phyloP scores from a whole-genome alignment of 2,888 invertebrate genomes.

The Drosophila kokeensis region DNA sequence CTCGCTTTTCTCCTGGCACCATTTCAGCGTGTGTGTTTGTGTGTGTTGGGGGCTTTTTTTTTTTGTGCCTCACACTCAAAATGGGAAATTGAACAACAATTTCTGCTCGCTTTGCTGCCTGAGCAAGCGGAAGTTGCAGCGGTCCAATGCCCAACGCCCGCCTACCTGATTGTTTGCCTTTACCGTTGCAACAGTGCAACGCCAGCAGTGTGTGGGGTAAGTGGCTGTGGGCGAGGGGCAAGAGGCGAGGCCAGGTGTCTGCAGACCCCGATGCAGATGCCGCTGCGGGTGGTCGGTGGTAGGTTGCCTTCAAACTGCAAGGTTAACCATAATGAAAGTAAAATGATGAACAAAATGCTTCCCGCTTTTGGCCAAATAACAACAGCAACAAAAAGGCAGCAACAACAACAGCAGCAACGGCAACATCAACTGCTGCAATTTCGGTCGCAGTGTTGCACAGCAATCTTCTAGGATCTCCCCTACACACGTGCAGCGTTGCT shows the following conservation, averaged over 20 bases:
- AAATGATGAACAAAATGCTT: slow-evolving; percentile 77
- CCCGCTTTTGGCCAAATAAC: slow-evolving; percentile 40
- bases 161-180: slow-evolving; percentile 32
- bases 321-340: slow-evolving; percentile 81
- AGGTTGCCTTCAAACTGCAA: slow-evolving; percentile 68
- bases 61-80: slow-evolving; percentile 58
- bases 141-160: slow-evolving; percentile 5
- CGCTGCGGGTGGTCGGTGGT: slow-evolving; percentile 17
- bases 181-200: slow-evolving; percentile 3
- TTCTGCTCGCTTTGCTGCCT: slow-evolving; percentile 83
- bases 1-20: slow-evolving; percentile 32
- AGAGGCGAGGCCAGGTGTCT: not conserved
- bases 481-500: not conserved
- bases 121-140: slow-evolving; percentile 79
- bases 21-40: slow-evolving; percentile 14
- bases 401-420: not conserved
- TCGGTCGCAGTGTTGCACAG: not conserved
- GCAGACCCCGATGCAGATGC: not conserved
- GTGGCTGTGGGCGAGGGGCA: not conserved
- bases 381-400: slow-evolving; percentile 5
- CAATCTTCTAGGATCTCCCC: slow-evolving; percentile 29
- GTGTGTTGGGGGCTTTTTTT: slow-evolving; percentile 8
- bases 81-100: slow-evolving; percentile 83
- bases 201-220: not conserved
- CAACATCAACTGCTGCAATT: not conserved